phyloP scores from a whole-genome alignment of 1,140 invertebrate genomes.

The Eciton burchellii region DNA sequence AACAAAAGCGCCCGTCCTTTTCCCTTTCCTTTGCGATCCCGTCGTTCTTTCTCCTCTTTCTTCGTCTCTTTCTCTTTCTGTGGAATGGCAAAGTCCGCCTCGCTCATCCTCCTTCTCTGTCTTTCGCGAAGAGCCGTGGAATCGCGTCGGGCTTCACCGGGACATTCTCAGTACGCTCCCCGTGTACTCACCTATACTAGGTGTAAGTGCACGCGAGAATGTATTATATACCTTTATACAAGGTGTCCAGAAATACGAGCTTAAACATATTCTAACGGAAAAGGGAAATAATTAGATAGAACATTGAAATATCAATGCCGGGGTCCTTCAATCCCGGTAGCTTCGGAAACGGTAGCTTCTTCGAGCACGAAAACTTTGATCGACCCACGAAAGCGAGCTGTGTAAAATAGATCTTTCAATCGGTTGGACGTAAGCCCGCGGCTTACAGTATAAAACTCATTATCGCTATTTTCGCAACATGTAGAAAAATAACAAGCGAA shows the following conservation, averaged over 20 bases:
- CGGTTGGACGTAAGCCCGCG: too few species aligned
- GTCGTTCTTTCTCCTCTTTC: slow-evolving; percentile 51
- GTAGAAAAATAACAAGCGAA: not conserved
- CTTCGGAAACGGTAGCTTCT: too few species aligned
- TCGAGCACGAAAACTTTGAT: too few species aligned
- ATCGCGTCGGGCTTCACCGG: slow-evolving; percentile 79
- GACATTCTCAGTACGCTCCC: slow-evolving; percentile 79
- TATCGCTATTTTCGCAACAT: too few species aligned
- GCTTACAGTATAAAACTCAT: too few species aligned
- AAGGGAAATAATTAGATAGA: not conserved
- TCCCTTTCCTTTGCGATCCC: slow-evolving; percentile 29
- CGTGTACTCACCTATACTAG: slow-evolving; percentile 78
- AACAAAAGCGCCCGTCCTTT: slow-evolving; percentile 62
- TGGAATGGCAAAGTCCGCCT: slow-evolving; percentile 69
- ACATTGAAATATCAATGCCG: too few species aligned
- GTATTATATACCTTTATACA: slow-evolving; percentile 68
- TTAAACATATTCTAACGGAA: not conserved
- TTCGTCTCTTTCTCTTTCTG: slow-evolving; percentile 63
- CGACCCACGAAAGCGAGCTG: too few species aligned
- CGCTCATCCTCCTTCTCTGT: slow-evolving; percentile 43
- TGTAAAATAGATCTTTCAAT: too few species aligned
- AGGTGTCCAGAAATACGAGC: slow-evolving; percentile 42
- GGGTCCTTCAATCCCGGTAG: too few species aligned
- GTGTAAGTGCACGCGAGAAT: slow-evolving; percentile 78
- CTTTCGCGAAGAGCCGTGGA: slow-evolving; percentile 68